These are phyloP conservation scores for Harpegnathos saltator DNA, from an alignment of 1,140 invertebrate species.

Conservation along the genomic window DNA sequence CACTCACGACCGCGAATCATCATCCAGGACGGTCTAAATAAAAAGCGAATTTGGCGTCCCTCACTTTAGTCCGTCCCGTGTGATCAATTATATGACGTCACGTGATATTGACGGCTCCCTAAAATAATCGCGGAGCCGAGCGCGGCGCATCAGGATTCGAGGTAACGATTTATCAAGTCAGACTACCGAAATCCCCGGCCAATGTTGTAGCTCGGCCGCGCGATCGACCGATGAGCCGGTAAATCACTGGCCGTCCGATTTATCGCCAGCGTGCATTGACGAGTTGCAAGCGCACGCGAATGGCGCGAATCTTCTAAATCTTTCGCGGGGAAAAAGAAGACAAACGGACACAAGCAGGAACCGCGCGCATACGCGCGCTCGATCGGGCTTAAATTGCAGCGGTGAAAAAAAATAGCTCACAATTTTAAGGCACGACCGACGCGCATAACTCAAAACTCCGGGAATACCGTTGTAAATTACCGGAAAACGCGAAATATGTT, in stretches of 20 bases:
- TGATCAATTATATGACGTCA: conserved; percentile 50
- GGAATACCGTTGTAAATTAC: background rate
- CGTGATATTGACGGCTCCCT: background rate
- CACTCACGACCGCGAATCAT: background rate
- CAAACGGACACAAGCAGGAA: too few relatives aligned
- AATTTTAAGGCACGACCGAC: background rate
- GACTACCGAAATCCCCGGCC: conserved; percentile 59
- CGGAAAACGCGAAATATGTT: background rate
- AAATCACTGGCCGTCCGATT: conserved; percentile 68
- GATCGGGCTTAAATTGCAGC: conserved; percentile 1
- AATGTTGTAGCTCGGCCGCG: conserved; percentile 30
- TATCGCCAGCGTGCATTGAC: conserved; percentile 49
- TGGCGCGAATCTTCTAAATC: conserved; percentile 50
- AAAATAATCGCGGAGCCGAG: conserved; percentile 40
- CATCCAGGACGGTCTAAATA: background rate
- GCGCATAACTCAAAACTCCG: background rate
- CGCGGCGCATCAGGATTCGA: conserved; percentile 43
- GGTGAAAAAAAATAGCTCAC: background rate
- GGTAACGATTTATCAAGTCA: conserved; percentile 68
- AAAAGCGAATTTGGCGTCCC: background rate
- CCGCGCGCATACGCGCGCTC: too few relatives aligned
- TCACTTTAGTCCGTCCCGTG: background rate
- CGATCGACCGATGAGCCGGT: conserved; percentile 50
- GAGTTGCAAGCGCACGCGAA: conserved; percentile 38
- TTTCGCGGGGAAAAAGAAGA: background rate